Evolutionary conservation across 1,140 invertebrate genomes (phyloP).

Genomic region (Drosophila willistoni): DNA sequence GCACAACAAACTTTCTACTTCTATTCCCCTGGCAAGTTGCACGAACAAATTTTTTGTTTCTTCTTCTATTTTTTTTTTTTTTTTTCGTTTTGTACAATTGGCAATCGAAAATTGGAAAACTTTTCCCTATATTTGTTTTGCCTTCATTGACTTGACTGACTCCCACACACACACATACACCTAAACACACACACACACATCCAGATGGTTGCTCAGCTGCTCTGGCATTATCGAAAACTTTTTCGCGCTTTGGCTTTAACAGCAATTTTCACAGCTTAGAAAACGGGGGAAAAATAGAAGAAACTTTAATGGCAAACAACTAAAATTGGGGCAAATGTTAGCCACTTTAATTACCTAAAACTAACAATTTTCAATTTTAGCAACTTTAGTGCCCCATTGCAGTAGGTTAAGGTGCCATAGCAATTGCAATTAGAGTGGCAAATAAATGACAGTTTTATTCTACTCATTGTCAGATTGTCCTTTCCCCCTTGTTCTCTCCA

Average conservation of each 20-base stretch:
- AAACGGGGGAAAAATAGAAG: slow-evolving; percentile 31
- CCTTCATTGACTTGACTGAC: slow-evolving; percentile 75
- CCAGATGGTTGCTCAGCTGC: slow-evolving; percentile 48
- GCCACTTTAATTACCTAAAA: slow-evolving; percentile 69
- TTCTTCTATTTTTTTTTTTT: not conserved
- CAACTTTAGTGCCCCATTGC: slow-evolving; percentile 29
- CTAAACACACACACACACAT: slow-evolving; percentile 8
- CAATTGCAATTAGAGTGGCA: slow-evolving; percentile 48
- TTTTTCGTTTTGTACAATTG: slow-evolving; percentile 68
- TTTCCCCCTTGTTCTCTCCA: not conserved
- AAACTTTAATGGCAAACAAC: slow-evolving; percentile 45
- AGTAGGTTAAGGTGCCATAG: slow-evolving; percentile 1
- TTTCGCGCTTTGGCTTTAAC: slow-evolving; percentile 39
- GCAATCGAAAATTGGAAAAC: slow-evolving; percentile 81
- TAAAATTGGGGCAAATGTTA: slow-evolving; percentile 41
- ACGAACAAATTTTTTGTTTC: slow-evolving; percentile 40
- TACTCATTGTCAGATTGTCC: not conserved
- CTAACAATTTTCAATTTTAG: slow-evolving; percentile 64
- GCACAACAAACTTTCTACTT: slow-evolving; percentile 64
- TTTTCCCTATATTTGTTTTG: slow-evolving; percentile 81
- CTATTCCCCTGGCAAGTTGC: slow-evolving; percentile 68
- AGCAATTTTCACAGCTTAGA: slow-evolving; percentile 47
- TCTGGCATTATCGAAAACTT: slow-evolving; percentile 75
- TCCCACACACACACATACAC: slow-evolving; percentile 11
- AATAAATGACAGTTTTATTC: slow-evolving; percentile 44